Base-by-base conservation (phyloP, 2,888 invertebrate species). In the Caenorhabditis doughertyi region DNA sequence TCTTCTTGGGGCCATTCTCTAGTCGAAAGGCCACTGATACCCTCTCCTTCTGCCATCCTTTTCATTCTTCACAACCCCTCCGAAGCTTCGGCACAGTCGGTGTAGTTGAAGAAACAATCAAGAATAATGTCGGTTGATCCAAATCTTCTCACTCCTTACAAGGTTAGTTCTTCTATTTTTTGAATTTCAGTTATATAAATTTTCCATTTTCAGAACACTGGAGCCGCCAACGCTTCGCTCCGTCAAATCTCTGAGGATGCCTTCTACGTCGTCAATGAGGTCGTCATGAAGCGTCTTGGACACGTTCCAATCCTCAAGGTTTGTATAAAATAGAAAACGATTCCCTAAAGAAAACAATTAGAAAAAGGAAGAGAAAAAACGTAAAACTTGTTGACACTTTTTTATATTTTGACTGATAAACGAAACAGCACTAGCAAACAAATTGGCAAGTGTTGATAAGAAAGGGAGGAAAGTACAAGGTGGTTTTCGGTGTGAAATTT, bases 261-360 rank as follows among this genome's bases (percentile, higher is more conserved):
- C n/a, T 92, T 91, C 84, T 91, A 89, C 85, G 92, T 92, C 64
- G 91, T 93, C 68, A 93, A 93, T 77, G 92, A 93, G 81, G 92
- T 93, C 47, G 92, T 92, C 62, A 89, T 92, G 53, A 92, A 92
- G 81, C 90, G 91, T 39, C 85, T 93, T n/a, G 92, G 92, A 7
- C 92, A 92, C 71, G 90, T 93, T 11, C 93, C 93, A 16, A 92
- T 93, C 56, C 90, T 90, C 55, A 93, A 93, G 88, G 90, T 90
- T 23, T 27, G 47, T 27, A 21, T 11, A 18, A 8, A 9, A 51
- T n/a, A 35, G 32, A 32, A 23, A 18, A 7, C 13, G 18, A 18
- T n/a, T 35, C 39, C 23, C 13, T 5, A 18, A 3, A 35, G 23
- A 35, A 35, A 35, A 13, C 7, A 11, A 16, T 35, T 62, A 23